Evolutionary conservation across 2,797 vertebrate species (phyloP), one percentile per base, ranked within the genome.

Genomic region (Scyliorhinus canicula): DNA sequence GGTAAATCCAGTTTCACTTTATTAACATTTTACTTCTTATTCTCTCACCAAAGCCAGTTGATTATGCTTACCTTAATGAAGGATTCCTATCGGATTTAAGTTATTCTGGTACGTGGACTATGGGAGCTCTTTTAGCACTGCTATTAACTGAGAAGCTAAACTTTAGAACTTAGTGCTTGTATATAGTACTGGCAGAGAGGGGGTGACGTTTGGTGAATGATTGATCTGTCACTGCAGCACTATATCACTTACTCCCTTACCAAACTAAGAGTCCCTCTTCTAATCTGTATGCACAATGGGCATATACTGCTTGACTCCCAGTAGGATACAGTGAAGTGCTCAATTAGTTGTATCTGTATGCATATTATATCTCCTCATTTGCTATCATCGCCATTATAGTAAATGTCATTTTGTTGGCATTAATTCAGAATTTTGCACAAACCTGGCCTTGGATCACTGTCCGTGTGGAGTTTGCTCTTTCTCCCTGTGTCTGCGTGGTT

Each of bases 151-250:
- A 65, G 88, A 63, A 91, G 88, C 40, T 91, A 91, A 91, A 65
- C 57, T 44, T 91, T 63, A 21, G 40, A 91, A 91, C 57, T 91
- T 91, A 91, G 57, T 91, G 88, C 57, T 91, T 57, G 86, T 90
- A 90, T 90, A 90, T 90, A 60, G 88, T 44, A 65, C n/a, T 44
- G 55, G 86, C 86, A 40, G 57, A 3, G n/a, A 91, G 88, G n/a
- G n/a, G 57, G 65, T 91, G 88, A 91, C 88, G 60, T 91, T 91
- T 91, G 88, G 57, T 44, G 88, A 91, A 65, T 91, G 88, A 91
- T 60, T 91, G 57, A 91, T 63, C n/a, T 91, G 60, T 91, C 57
- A 91, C 14, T 63, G 24, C 60, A 91, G n/a, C 57, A 40, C 57
- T 40, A 65, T 91, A 91, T 91, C 88, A 91, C 40, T 91, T 91